A percentile compares a stretch with the other conserved stretches of the same genome.
Evolutionary conservation across 1,140 invertebrate species (phyloP).

Genomic region (Cheumatopsyche charites): DNA sequence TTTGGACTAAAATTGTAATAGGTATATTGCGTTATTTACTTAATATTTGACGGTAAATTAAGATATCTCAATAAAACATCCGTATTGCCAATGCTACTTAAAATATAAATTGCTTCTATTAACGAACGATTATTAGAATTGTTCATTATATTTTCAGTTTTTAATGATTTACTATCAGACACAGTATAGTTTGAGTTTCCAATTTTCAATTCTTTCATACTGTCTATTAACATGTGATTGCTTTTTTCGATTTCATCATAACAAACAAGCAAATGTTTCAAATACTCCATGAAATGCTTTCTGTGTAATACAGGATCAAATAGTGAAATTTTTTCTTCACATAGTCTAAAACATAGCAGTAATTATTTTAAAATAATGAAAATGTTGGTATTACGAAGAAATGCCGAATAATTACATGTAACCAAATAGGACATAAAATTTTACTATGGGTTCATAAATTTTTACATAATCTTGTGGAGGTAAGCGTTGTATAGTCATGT

Average conservation of each 20-base stretch:
- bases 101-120: slow-evolving; percentile 64
- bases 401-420: too few species aligned
- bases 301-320: slow-evolving; percentile 43
- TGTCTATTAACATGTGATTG: neutral
- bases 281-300: slow-evolving; percentile 43
- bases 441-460: slow-evolving; percentile 44
- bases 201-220: neutral
- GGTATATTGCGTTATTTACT: too few species aligned
- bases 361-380: slow-evolving; percentile 25
- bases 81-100: slow-evolving; percentile 64
- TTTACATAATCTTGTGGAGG: slow-evolving; percentile 32
- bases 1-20: too few species aligned
- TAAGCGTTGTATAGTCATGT: slow-evolving; percentile 41
- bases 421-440: slow-evolving; percentile 38
- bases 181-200: neutral
- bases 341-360: slow-evolving; percentile 34
- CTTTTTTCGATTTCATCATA: slow-evolving; percentile 38
- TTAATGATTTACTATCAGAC: too few species aligned
- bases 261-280: slow-evolving; percentile 39
- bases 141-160: too few species aligned
- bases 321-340: slow-evolving; percentile 36
- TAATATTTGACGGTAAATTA: slow-evolving; percentile 47
- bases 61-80: slow-evolving; percentile 61
- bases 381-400: slow-evolving; percentile 10
- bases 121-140: slow-evolving; percentile 50